A percentile compares a stretch with the other conserved stretches of the same genome.
These are phyloP conservation scores for Crypturellus tataupa DNA, from an alignment of 2,797 vertebrate genomes.

Conservation along the genomic window DNA sequence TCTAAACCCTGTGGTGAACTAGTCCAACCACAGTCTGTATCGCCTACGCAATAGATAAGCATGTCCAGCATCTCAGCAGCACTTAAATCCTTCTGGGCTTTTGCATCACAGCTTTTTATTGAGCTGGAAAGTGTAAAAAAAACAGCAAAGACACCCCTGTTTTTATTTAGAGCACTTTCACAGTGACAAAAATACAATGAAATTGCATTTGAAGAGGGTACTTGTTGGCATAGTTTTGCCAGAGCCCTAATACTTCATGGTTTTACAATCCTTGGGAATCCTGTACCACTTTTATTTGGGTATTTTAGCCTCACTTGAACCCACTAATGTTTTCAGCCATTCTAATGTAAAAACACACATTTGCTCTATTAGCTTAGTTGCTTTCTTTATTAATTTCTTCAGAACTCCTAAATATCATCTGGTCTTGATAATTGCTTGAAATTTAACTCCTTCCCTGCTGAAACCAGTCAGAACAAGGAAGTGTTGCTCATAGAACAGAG, in stretches of 20 bases:
- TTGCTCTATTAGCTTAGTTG: neutral
- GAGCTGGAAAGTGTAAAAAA: neutral
- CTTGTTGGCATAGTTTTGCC: neutral
- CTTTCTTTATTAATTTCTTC: slow-evolving; percentile 30
- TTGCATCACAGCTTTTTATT: neutral
- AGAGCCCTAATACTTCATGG: rapidly evolving
- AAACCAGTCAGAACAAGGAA: neutral
- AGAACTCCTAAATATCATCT: slow-evolving; percentile 16
- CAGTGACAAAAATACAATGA: neutral
- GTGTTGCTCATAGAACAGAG: neutral
- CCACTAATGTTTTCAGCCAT: neutral
- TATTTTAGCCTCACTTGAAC: neutral
- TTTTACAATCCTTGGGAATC: neutral
- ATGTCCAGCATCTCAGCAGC: neutral
- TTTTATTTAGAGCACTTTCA: neutral
- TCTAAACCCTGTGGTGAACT: neutral
- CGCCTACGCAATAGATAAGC: neutral
- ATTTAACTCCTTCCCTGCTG: neutral
- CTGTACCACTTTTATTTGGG: neutral
- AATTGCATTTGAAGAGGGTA: neutral
- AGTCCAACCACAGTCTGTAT: neutral
- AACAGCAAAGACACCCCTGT: neutral
- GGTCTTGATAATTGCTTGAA: slow-evolving; percentile 15
- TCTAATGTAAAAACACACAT: neutral
- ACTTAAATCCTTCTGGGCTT: neutral